Evolutionary conservation across 2,113 vertebrate genomes (phyloP).

Genomic region (Damaliscus lunatus): DNA sequence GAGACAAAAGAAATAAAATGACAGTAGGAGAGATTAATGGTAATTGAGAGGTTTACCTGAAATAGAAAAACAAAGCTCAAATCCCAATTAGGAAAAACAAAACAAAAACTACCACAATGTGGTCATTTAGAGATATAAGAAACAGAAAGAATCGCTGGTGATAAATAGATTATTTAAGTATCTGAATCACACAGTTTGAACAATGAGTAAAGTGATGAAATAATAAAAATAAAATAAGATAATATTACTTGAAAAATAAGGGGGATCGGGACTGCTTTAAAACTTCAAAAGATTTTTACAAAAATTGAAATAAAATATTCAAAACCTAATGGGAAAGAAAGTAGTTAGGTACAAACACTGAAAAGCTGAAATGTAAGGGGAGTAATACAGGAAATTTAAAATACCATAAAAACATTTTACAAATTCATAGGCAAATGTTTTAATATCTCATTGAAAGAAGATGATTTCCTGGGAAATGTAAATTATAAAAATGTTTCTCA

Average conservation of each 20-base stretch:
- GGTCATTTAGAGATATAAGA: background rate
- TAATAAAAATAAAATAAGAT: background rate
- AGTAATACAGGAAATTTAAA: slow-evolving; percentile 66
- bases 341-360: background rate
- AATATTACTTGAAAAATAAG: background rate
- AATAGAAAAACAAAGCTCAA: background rate
- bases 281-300: background rate
- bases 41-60: background rate
- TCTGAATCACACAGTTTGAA: background rate
- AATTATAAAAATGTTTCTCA: slow-evolving; percentile 45
- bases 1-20: background rate
- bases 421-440: slow-evolving; percentile 46
- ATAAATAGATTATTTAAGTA: background rate
- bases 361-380: slow-evolving; percentile 34
- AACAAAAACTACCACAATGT: background rate
- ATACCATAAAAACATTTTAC: slow-evolving; percentile 19
- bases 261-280: background rate
- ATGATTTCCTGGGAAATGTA: slow-evolving; percentile 45
- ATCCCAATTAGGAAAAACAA: background rate
- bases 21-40: background rate
- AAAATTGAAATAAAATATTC: background rate
- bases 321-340: background rate
- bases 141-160: background rate
- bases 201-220: background rate
- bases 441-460: slow-evolving; percentile 55